phyloP scores from a whole-genome alignment of 2,888 invertebrate genomes.

The Eristalinus sepulchralis region DNA sequence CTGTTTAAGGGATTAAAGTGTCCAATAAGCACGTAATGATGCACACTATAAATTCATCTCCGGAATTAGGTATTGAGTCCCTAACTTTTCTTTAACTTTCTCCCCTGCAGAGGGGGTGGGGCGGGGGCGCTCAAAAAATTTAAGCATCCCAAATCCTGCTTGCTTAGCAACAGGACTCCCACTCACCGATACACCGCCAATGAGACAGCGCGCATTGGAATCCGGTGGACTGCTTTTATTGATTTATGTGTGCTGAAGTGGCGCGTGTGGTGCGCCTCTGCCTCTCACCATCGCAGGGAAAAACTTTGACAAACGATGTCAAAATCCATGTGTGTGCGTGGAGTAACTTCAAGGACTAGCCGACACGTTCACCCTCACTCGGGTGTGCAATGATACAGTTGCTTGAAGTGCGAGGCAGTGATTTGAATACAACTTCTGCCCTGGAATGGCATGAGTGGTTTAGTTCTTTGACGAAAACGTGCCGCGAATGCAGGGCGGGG shows the following conservation, averaged over 20 bases:
- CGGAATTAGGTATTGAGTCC: constrained; percentile 39
- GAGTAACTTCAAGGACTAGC: constrained; percentile 12
- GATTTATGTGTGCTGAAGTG: constrained; percentile 8
- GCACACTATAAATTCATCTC: constrained; percentile 48
- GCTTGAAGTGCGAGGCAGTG: not conserved
- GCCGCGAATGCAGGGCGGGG: not conserved
- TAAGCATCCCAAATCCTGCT: not conserved
- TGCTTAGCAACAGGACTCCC: not conserved
- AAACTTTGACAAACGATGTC: constrained; percentile 39
- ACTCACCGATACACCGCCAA: not conserved
- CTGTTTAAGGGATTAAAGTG: constrained; percentile 51
- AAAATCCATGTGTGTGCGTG: not conserved
- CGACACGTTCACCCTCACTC: not conserved
- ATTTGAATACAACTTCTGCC: constrained; percentile 12
- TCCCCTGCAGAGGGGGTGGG: not conserved
- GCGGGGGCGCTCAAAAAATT: not conserved
- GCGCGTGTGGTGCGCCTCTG: not conserved
- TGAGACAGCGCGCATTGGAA: not conserved
- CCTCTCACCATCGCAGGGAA: not conserved
- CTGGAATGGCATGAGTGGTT: not conserved
- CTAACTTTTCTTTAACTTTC: constrained; percentile 15
- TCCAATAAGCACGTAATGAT: constrained; percentile 57
- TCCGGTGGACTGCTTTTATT: not conserved
- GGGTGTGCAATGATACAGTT: not conserved
- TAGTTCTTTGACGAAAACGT: not conserved